Percentiles rank a stretch among this genome's conserved stretches.
Conservation (phyloP, 2,113 vertebrate species). For the Bubo blakistoni region DNA sequence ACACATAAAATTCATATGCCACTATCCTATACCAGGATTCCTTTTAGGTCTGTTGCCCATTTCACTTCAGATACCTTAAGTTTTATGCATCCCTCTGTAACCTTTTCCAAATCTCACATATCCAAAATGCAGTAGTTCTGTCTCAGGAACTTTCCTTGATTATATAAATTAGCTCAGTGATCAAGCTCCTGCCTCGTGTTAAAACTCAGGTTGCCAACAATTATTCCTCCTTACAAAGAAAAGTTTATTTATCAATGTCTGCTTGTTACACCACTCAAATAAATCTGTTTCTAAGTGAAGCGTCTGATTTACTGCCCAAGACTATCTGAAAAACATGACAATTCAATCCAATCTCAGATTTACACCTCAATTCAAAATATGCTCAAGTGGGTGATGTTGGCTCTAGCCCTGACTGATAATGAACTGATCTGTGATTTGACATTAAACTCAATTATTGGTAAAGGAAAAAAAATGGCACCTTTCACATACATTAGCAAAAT, state of each 20-base stretch:
- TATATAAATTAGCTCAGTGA: constrained; percentile 69
- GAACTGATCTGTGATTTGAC: constrained; percentile 59
- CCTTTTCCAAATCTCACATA: background rate
- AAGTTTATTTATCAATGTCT: constrained; percentile 74
- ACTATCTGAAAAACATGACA: constrained; percentile 74
- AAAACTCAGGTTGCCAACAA: constrained; percentile 64
- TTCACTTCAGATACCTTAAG: background rate
- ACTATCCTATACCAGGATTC: background rate
- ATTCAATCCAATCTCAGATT: constrained; percentile 69
- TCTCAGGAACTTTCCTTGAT: constrained; percentile 57
- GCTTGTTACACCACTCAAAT: constrained; percentile 61
- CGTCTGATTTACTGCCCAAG: constrained; percentile 59
- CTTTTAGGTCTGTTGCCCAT: background rate
- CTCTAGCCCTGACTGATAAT: constrained; percentile 40
- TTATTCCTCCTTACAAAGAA: constrained; percentile 65
- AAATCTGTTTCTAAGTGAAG: constrained; percentile 73
- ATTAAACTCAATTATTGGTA: constrained; percentile 69
- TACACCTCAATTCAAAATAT: constrained; percentile 56
- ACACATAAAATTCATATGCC: background rate
- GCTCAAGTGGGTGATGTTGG: constrained; percentile 20
- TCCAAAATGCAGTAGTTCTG: constrained; percentile 19
- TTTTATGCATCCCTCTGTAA: background rate
- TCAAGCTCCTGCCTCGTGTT: constrained; percentile 53
- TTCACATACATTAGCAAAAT: constrained; percentile 46
- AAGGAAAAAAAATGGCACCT: background rate